Percentiles rank a stretch among this genome's conserved stretches.
phyloP scores from a whole-genome alignment of 2,888 invertebrate genomes.

The Nycteola revayana region DNA sequence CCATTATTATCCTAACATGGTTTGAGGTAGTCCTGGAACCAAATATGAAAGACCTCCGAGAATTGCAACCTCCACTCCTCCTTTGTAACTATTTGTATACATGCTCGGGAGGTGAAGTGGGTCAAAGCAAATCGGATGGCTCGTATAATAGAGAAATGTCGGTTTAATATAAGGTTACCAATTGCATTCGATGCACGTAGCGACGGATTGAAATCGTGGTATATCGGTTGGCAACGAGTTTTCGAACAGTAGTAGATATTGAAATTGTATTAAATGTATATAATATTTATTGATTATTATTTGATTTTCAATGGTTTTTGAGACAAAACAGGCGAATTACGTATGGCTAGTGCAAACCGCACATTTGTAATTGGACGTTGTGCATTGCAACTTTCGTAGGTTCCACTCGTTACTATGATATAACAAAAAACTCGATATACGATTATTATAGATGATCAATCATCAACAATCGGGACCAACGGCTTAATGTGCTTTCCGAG shows the following conservation, averaged over 20 bases:
- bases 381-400: too few relatives aligned
- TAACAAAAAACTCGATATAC: too few relatives aligned
- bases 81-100: neutral
- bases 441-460: too few relatives aligned
- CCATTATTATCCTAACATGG: constrained; percentile 51
- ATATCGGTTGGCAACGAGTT: constrained; percentile 45
- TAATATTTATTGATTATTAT: neutral
- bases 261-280: constrained; percentile 18
- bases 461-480: too few relatives aligned
- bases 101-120: constrained; percentile 6
- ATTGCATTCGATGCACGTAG: constrained; percentile 47
- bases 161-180: constrained; percentile 36
- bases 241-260: constrained; percentile 25
- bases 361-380: too few relatives aligned
- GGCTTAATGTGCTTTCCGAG: too few relatives aligned
- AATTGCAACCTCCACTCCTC: constrained; percentile 11
- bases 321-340: too few relatives aligned
- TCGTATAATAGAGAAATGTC: constrained; percentile 29
- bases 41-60: constrained; percentile 28
- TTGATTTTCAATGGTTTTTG: too few relatives aligned
- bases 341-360: too few relatives aligned
- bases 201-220: constrained; percentile 46
- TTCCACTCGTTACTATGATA: too few relatives aligned
- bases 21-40: constrained; percentile 37
- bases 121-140: constrained; percentile 13